Percentiles rank a stretch among this genome's conserved stretches.
phyloP scores from a whole-genome alignment of 2,113 vertebrate genomes.

The Toxotes chatareus region DNA sequence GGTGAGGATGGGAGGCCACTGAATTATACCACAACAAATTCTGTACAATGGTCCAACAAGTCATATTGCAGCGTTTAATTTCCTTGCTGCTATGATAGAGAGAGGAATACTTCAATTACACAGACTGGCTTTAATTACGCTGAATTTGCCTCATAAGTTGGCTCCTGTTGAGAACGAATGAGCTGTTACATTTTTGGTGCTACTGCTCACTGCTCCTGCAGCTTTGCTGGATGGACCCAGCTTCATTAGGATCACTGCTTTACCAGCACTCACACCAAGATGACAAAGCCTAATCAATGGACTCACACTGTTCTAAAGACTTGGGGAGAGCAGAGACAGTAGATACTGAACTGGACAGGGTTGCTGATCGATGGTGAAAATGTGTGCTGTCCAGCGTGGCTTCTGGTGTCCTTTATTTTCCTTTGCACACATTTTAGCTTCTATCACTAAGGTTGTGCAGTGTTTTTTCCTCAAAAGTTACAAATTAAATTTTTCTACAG shows the following conservation, averaged over 20 bases:
- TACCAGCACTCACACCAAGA: slow-evolving; percentile 49
- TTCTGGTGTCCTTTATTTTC: slow-evolving; percentile 48
- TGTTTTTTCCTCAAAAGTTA: slow-evolving; percentile 15
- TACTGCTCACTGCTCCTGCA: slow-evolving; percentile 41
- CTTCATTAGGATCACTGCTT: slow-evolving; percentile 70
- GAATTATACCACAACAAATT: slow-evolving; percentile 76
- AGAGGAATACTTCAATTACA: slow-evolving; percentile 78
- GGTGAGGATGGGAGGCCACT: slow-evolving; percentile 21
- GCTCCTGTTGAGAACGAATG: slow-evolving; percentile 71
- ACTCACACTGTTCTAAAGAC: slow-evolving; percentile 70
- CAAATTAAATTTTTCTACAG: neutral
- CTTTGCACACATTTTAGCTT: neutral
- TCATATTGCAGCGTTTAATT: slow-evolving; percentile 75
- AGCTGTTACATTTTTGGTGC: slow-evolving; percentile 48
- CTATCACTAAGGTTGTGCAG: neutral
- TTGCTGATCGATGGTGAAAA: slow-evolving; percentile 66
- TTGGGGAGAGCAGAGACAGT: slow-evolving; percentile 47
- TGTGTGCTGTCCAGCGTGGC: slow-evolving; percentile 35
- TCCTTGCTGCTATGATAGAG: slow-evolving; percentile 67
- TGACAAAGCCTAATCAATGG: slow-evolving; percentile 74
- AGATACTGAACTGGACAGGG: slow-evolving; percentile 45
- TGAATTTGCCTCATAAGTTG: slow-evolving; percentile 75
- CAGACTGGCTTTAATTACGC: slow-evolving; percentile 80
- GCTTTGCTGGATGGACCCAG: slow-evolving; percentile 59
- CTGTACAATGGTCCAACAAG: slow-evolving; percentile 70